Base-by-base conservation (phyloP, 2,113 vertebrate genomes). In the Anolis sagrei region DNA sequence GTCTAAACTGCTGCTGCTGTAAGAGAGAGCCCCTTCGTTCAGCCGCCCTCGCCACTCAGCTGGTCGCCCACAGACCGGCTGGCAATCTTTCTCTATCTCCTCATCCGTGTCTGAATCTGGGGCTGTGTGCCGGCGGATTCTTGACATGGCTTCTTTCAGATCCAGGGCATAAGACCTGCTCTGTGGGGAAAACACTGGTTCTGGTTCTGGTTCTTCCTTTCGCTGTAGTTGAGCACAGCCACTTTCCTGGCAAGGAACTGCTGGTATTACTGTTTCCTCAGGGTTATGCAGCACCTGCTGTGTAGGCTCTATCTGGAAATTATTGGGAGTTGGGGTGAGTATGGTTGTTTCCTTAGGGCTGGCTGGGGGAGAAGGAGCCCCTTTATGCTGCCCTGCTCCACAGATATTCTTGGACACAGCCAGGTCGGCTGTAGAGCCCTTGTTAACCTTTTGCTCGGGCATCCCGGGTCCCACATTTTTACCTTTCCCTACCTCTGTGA, bases 81-180 rank as follows among this genome's bases (percentile, higher is more conserved):
- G 88, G 48, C 5, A 16, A 79, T 92, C 81, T 58, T 86, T 91
- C 85, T 95, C 95, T 7, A 90, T 96, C 29, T 97, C 97, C 49
- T 98, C 97, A 51, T 99, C 98, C 0, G 96, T 97, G 90, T 99
- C 98, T 0, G 98, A 99, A 90, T 98, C 98, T 0, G 98, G 98
- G 0, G 98, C 98, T 0, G 98, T 99, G 94, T 98, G 98, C 51
- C 97, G 97, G 39, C 98, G 97, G 86, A 98, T 98, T 84, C 97
- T 97, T 72, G 95, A 97, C 69, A 98, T 97, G 0, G 97, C 98
- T 23, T 98, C 98, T 44, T 97, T 94, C 76, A 99, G 93, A 0
- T 96, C 96, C 86, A 93, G 95, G 0, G 96, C 95, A 58, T 96
- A 97, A 51, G 93, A 89, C n/a, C 58, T 44, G 39, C 23, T 13